A percentile compares a stretch with the other conserved stretches of the same genome.
Conservation (phyloP, 2,113 vertebrate genomes). For the Menura novaehollandiae region DNA sequence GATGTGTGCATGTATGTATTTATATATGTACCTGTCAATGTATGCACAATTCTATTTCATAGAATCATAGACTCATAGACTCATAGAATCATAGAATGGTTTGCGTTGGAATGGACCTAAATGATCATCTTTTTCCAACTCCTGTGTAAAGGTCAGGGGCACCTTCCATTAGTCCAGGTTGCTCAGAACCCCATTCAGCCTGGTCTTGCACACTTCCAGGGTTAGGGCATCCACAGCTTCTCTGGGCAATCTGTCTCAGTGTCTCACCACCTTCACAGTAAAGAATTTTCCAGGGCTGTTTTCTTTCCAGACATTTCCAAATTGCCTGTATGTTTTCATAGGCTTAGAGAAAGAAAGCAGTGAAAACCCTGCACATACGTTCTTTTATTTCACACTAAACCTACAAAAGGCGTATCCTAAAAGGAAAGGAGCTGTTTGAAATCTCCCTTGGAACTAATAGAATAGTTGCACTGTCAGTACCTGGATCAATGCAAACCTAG, state of each 20-base stretch:
- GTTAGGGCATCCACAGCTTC: background rate
- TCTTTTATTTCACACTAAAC: background rate
- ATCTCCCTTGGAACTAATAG: background rate
- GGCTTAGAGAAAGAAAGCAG: background rate
- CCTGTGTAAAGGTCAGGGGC: background rate
- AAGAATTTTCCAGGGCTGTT: background rate
- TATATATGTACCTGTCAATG: background rate
- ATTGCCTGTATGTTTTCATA: background rate
- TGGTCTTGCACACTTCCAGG: background rate
- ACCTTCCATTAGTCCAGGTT: background rate
- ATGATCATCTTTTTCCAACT: background rate
- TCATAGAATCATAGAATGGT: background rate
- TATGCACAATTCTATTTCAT: background rate
- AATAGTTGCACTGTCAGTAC: background rate
- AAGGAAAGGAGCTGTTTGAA: background rate
- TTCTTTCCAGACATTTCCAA: background rate
- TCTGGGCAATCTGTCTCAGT: background rate
- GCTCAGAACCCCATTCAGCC: background rate
- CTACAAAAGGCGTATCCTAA: fast-evolving
- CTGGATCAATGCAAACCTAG: background rate
- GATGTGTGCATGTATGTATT: background rate
- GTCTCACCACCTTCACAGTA: background rate
- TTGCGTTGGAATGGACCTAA: background rate
- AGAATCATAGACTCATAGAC: background rate
- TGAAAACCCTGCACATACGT: background rate